Evolutionary conservation across 2,113 vertebrate species (phyloP), one percentile per base, ranked within the genome.

Genomic region (Tachycineta bicolor): DNA sequence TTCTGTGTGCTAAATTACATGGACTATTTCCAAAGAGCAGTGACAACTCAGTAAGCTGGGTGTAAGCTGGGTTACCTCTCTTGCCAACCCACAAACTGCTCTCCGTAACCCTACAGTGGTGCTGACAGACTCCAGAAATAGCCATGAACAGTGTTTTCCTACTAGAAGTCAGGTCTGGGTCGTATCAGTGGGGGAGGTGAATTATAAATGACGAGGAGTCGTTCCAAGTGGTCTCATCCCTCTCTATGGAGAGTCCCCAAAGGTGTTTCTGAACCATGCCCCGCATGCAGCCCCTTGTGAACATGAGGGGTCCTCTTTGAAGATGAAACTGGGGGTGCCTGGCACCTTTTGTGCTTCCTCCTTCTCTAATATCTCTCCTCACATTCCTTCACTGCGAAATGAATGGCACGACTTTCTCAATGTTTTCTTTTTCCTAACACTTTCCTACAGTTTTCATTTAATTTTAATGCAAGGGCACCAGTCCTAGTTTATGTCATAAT

Each of bases 121-220:
- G 93, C 49, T 90, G 90, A 96, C 85, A 96, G 94, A 73, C 88
- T 93, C 96, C 92, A 93, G 86, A 96, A 94, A 96, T 89, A 97
- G 73, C 69, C 46, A 22, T 21, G 68, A 43, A 55, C 88, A 83
- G 44, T 49, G 76, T 90, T 96, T 96, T 88, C 79, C 83, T 93
- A 67, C 68, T 78, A 93, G 60, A 91, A 90, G 85, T 90, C 73
- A 77, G 76, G 60, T 74, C 90, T 93, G 83, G 73, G 65, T 90
- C 20, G 6, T 76, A 71, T 90, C 79, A 82, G 23, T 60, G 52
- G 60, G 41, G 60, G 56, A 90, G 58, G 49, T 65, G 69, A 86
- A 93, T 33, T 75, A 68, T 84, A 91, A 75, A 92, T 34, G 39
- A 75, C 24, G 55, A 39, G 26, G 34, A 86, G 29, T 34, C 4